Evolutionary conservation across 1,140 invertebrate species (phyloP).

Genomic region (Drosophila busckii): DNA sequence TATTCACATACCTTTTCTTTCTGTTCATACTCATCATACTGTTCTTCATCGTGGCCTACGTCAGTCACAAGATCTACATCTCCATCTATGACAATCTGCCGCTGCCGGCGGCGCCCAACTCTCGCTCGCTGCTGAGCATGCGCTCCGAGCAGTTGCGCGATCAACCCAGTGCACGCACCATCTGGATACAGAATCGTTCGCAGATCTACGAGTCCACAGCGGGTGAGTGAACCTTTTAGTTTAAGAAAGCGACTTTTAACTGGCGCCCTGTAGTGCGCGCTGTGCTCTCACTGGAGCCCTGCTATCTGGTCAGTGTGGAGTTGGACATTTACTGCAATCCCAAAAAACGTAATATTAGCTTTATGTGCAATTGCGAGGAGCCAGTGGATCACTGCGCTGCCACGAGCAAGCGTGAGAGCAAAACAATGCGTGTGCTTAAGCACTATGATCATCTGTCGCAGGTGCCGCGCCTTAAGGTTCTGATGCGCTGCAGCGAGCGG

Average conservation of each 20-base stretch:
- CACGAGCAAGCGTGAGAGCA: background rate
- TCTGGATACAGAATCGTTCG: conserved; percentile 46
- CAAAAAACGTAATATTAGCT: conserved; percentile 28
- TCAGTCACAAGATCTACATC: conserved; percentile 70
- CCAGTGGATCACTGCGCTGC: conserved; percentile 23
- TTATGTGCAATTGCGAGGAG: conserved; percentile 36
- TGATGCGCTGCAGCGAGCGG: conserved; percentile 26
- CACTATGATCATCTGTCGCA: conserved; percentile 47
- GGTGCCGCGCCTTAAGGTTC: conserved; percentile 42
- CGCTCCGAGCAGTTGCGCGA: conserved; percentile 10
- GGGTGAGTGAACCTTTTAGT: conserved; percentile 32
- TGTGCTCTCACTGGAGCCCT: conserved; percentile 51
- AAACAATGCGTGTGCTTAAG: conserved; percentile 30
- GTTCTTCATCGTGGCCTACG: conserved; percentile 72
- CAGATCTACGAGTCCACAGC: conserved; percentile 34
- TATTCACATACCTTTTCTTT: conserved; percentile 69
- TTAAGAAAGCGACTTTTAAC: background rate
- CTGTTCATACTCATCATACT: conserved; percentile 64
- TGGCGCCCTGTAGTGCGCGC: conserved; percentile 35
- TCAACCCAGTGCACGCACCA: conserved; percentile 29
- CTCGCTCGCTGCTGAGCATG: conserved; percentile 3
- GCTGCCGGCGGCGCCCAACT: conserved; percentile 28
- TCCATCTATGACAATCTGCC: conserved; percentile 71
- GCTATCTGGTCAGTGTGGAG: conserved; percentile 57
- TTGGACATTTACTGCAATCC: conserved; percentile 27